These are phyloP conservation scores for Ephydatia muelleri DNA, from an alignment of 37 sponge, comb jelly and placozoan genomes.

Conservation along the genomic window DNA sequence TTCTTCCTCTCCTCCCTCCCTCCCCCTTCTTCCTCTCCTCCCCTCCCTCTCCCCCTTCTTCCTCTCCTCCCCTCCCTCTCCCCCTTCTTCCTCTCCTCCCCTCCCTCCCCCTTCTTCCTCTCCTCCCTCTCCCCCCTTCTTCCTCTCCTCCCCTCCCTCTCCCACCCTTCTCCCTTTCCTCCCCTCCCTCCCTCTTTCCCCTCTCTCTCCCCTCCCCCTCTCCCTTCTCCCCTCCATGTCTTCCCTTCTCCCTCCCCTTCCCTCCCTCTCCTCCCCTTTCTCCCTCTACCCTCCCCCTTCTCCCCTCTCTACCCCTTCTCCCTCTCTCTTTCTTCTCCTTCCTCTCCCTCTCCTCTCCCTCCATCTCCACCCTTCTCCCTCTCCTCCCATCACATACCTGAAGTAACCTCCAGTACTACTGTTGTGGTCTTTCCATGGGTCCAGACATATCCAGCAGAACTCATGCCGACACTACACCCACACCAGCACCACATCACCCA, in stretches of 20 bases:
- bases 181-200: background rate
- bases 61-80: background rate
- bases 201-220: conserved; percentile 8
- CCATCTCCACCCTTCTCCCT: background rate
- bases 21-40: background rate
- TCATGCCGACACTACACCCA: conserved; percentile 77
- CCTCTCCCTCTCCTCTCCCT: background rate
- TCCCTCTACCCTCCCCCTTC: too few relatives aligned
- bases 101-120: background rate
- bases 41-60: conserved; percentile 11
- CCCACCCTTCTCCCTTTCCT: background rate
- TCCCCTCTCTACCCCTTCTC: too few relatives aligned
- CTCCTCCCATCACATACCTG: conserved; percentile 25
- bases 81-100: background rate
- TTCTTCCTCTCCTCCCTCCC: background rate
- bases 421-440: conserved; percentile 80
- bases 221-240: background rate
- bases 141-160: background rate
- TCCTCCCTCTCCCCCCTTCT: background rate
- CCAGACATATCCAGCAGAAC: conserved; percentile 95
- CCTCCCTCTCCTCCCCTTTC: too few relatives aligned
- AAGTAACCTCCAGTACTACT: conserved; percentile 93
- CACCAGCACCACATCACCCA: background rate
- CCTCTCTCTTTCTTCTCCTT: too few relatives aligned
- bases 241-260: background rate